phyloP scores from a whole-genome alignment of 92 coral and sea anemone species.

The Zoanthus sansibaricus region DNA sequence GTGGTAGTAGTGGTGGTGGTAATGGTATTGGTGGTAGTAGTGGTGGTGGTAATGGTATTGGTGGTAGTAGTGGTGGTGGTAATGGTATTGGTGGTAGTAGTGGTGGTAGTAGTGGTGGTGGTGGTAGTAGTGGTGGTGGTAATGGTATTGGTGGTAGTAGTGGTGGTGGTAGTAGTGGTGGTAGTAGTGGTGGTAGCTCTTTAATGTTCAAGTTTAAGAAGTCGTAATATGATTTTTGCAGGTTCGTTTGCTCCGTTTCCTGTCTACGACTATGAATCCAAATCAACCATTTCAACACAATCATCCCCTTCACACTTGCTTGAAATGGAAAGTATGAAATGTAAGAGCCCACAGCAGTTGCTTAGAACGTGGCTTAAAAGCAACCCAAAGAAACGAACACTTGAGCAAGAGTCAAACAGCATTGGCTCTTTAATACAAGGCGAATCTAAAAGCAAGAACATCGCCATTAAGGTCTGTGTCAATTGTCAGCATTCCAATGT shows the following conservation, averaged over 20 bases:
- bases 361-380: conserved; percentile 80
- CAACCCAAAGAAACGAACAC: conserved; percentile 44
- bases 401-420: conserved; percentile 34
- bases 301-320: conserved; percentile 29
- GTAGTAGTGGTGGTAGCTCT: too few species aligned
- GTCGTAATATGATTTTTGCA: not conserved
- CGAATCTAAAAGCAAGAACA: not conserved
- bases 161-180: too few species aligned
- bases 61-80: too few species aligned
- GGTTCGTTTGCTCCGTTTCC: conserved; percentile 42
- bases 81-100: too few species aligned
- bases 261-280: conserved; percentile 17
- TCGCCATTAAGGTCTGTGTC: not conserved
- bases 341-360: conserved; percentile 83
- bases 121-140: too few species aligned
- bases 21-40: too few species aligned
- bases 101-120: too few species aligned
- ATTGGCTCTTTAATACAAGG: not conserved
- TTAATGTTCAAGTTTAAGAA: not conserved
- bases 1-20: too few species aligned
- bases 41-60: too few species aligned
- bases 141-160: too few species aligned
- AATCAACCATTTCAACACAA: conserved; percentile 40
- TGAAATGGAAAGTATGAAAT: conserved; percentile 55
- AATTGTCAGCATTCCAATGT: not conserved